phyloP scores from a whole-genome alignment of 2,113 vertebrate species.

The Nycticebus coucang region DNA sequence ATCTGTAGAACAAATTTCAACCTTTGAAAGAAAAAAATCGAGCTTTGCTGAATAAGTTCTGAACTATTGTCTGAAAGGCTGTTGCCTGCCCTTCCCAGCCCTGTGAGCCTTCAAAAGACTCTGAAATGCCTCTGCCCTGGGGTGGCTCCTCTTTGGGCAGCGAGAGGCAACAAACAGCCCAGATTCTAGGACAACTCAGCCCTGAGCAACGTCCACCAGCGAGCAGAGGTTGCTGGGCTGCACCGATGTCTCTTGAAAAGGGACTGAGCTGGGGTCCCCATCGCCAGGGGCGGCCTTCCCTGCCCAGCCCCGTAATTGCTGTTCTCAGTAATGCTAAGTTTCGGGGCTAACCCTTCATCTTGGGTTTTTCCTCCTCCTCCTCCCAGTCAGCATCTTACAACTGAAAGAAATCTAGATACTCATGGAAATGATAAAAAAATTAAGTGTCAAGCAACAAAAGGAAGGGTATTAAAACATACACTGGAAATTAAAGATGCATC shows the following conservation, averaged over 20 bases:
- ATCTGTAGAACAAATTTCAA: constrained; percentile 59
- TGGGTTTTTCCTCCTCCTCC: neutral
- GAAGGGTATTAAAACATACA: neutral
- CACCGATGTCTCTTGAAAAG: rapidly evolving
- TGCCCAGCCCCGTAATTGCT: neutral
- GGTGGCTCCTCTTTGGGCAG: neutral
- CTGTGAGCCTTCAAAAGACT: neutral
- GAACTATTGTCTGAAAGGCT: neutral
- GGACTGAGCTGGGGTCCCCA: neutral
- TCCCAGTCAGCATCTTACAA: rapidly evolving
- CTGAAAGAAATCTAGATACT: neutral
- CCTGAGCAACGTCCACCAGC: rapidly evolving
- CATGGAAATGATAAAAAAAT: neutral
- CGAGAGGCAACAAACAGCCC: neutral
- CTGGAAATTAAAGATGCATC: neutral
- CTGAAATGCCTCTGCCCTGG: neutral
- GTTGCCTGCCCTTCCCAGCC: neutral
- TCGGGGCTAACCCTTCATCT: neutral
- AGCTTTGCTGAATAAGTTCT: constrained; percentile 46
- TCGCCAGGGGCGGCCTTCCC: neutral
- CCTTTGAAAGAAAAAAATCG: constrained; percentile 29
- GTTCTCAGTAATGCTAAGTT: no score
- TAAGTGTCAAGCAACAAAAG: neutral
- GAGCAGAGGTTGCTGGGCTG: neutral
- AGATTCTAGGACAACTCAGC: neutral